Base-by-base conservation (phyloP, 2,113 vertebrate genomes). In the Ammospiza nelsoni region DNA sequence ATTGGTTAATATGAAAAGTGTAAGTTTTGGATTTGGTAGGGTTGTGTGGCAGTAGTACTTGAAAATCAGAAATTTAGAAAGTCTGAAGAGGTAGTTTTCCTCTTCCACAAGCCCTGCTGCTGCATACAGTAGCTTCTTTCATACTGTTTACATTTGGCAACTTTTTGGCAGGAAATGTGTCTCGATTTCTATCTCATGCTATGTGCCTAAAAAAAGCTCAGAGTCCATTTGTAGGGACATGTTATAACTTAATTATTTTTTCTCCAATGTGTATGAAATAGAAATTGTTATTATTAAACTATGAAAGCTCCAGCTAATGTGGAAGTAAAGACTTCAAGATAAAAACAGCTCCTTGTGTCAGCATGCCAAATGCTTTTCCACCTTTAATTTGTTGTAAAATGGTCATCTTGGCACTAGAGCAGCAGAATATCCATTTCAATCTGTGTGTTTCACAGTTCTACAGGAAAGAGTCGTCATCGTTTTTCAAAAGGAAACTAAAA, bases 401-500 rank as follows among this genome's bases (percentile, higher is more conserved):
- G 48, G 69, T 65, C 18, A 24, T 92, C 46, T 79, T 82, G 63
- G 94, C 91, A 75, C 84, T 87, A 41, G 55, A 93, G 54, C 54
- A 41, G 24, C 28, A 78, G 67, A 63, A 90, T 79, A 92, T 61
- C 84, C 77, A 87, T 96, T 94, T 89, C 69, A 75, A 20, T 89
- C 93, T 92, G 25, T 68, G 35, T 55, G 79, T 94, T 94, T 97
- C 91, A 89, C 88, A 89, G 91, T 78, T 92, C 51, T 79, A 85
- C 87, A 87, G 92, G 94, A 95, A 95, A 92, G 75, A 68, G 4
- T 81, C 20, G 57, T 92, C 86, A 89, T 90, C 10, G 2, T 81
- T 72, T 91, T 95, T 93, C 68, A 84, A 95, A 89, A 96, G 92
- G 82, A 90, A 96, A 61, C 91, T 52, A 80, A 90, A 90, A 87